Conservation (phyloP, 92 coral and sea anemone species). For the Virgularia gustaviana region DNA sequence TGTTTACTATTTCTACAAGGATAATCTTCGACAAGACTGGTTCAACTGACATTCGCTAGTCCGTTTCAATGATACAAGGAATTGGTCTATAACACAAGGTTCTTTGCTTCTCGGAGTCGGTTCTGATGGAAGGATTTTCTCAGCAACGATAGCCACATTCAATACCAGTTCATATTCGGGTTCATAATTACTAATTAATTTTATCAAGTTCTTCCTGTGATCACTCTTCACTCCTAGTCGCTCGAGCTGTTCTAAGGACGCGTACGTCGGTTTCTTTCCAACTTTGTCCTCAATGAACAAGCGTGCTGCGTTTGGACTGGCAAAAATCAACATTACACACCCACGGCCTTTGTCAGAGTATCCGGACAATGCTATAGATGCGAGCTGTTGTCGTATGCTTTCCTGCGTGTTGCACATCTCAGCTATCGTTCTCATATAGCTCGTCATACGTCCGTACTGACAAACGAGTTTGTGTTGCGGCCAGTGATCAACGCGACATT, state of each 20-base stretch:
- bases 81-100: slow-evolving; percentile 78
- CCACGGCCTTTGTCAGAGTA: slow-evolving; percentile 86
- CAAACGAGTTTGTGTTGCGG: slow-evolving; percentile 72
- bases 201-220: slow-evolving; percentile 68
- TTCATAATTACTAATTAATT: slow-evolving; percentile 61
- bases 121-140: slow-evolving; percentile 68
- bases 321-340: slow-evolving; percentile 77
- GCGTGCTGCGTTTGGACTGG: slow-evolving; percentile 89
- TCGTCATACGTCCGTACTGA: slow-evolving; percentile 77
- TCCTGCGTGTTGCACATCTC: slow-evolving; percentile 61
- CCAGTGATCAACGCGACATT: slow-evolving; percentile 85
- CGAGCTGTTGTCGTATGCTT: slow-evolving; percentile 56
- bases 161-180: slow-evolving; percentile 85
- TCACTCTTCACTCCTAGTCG: slow-evolving; percentile 74
- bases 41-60: background rate
- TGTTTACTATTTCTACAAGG: too few species aligned
- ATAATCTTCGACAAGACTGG: slow-evolving; percentile 4
- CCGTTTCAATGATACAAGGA: slow-evolving; percentile 60
- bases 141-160: slow-evolving; percentile 85
- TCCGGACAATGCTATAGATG: slow-evolving; percentile 71
- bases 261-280: slow-evolving; percentile 75
- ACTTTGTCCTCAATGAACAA: slow-evolving; percentile 79
- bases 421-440: slow-evolving; percentile 77
- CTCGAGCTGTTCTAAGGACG: slow-evolving; percentile 70
- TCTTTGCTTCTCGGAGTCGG: slow-evolving; percentile 81